phyloP scores from a whole-genome alignment of 2,888 invertebrate species.

The Drosophila hamatofila region DNA sequence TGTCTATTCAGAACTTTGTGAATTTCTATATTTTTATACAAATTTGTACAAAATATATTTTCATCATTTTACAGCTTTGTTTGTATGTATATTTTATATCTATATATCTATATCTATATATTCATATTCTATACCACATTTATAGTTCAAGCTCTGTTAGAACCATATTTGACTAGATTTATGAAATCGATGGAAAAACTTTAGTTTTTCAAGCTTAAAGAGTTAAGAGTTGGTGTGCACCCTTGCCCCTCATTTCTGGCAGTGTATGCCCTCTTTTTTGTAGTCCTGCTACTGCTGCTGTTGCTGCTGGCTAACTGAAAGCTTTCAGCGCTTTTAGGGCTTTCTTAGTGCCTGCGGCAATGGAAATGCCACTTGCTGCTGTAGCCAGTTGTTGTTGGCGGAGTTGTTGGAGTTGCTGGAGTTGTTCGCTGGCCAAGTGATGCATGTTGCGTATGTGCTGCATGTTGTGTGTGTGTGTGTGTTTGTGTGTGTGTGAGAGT shows the following conservation, averaged over 20 bases:
- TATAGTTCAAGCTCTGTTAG: too few species aligned
- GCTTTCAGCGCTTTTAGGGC: constrained; percentile 60
- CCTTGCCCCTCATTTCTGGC: background rate
- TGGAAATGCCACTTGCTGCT: constrained; percentile 32
- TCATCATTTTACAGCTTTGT: too few species aligned
- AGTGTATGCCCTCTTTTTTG: background rate
- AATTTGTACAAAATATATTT: too few species aligned
- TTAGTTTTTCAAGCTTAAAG: background rate
- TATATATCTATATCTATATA: too few species aligned
- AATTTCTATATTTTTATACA: too few species aligned
- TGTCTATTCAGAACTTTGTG: too few species aligned
- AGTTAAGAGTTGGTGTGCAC: background rate
- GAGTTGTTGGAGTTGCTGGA: constrained; percentile 13
- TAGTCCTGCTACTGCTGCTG: constrained; percentile 4
- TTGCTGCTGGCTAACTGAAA: constrained; percentile 47
- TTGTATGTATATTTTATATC: too few species aligned
- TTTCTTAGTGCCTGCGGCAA: constrained; percentile 29
- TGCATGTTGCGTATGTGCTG: constrained; percentile 28
- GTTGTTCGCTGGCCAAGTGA: constrained; percentile 15
- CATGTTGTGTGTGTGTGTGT: too few species aligned
- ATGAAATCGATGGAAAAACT: background rate
- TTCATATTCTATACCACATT: too few species aligned
- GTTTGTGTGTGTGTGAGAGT: constrained; percentile 21
- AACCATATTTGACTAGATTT: too few species aligned
- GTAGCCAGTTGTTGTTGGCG: constrained; percentile 8